Conservation (phyloP, 92 coral and sea anemone species). For the Porites cylindrica region DNA sequence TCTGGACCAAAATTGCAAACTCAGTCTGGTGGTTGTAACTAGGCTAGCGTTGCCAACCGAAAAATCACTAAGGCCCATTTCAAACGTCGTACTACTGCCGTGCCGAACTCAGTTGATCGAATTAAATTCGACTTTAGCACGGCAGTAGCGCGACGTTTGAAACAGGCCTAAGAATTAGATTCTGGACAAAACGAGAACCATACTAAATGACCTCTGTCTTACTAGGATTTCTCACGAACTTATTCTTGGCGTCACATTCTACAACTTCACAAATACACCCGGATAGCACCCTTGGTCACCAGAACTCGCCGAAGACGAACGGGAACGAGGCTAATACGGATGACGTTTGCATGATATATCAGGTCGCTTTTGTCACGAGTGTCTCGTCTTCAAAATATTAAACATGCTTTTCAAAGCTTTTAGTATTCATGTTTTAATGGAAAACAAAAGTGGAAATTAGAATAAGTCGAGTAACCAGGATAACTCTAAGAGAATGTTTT, state of each 20-base stretch:
- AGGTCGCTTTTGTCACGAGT: constrained; percentile 1
- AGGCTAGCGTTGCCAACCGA: background rate
- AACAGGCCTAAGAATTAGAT: background rate
- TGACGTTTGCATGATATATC: background rate
- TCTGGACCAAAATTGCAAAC: background rate
- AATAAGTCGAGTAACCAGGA: background rate
- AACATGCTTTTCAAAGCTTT: background rate
- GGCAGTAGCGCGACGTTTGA: too few relatives aligned
- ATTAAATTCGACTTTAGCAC: too few relatives aligned
- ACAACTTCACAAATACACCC: background rate
- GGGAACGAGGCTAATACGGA: background rate
- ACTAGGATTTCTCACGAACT: background rate
- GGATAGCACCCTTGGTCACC: background rate
- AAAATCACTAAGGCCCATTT: background rate
- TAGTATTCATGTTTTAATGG: background rate
- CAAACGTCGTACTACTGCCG: too few relatives aligned
- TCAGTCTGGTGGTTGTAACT: background rate
- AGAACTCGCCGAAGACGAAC: background rate
- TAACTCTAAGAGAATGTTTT: background rate
- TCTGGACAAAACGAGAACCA: background rate
- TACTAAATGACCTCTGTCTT: too few relatives aligned
- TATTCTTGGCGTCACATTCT: background rate
- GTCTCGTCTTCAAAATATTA: background rate
- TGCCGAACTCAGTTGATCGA: too few relatives aligned
- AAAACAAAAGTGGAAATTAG: background rate